Evolutionary conservation across 1,140 invertebrate species (phyloP).

Genomic region (Vanessa tameamea): DNA sequence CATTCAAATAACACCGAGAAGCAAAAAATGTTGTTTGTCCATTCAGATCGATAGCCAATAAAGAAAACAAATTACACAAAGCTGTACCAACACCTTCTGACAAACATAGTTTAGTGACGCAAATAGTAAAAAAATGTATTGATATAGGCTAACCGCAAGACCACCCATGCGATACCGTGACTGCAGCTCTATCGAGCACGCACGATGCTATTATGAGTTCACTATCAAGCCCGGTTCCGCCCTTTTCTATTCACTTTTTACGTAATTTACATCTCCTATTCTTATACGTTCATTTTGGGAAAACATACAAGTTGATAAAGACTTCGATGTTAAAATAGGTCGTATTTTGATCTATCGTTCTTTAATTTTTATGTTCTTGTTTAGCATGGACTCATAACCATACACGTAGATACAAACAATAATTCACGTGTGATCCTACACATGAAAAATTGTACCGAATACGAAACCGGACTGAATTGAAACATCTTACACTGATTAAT

Average conservation of each 20-base stretch:
- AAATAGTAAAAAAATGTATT: slow-evolving; percentile 71
- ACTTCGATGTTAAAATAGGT: slow-evolving; percentile 3
- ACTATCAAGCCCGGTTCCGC: slow-evolving; percentile 62
- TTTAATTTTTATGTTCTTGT: too few species aligned
- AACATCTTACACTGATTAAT: too few species aligned
- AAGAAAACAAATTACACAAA: slow-evolving; percentile 63
- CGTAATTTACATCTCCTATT: slow-evolving; percentile 72
- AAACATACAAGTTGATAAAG: neutral
- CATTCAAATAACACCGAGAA: slow-evolving; percentile 20
- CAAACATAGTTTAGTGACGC: slow-evolving; percentile 52
- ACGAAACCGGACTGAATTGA: too few species aligned
- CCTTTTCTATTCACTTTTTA: slow-evolving; percentile 70
- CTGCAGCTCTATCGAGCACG: slow-evolving; percentile 49
- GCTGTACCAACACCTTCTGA: slow-evolving; percentile 67
- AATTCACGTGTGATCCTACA: too few species aligned
- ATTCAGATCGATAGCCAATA: slow-evolving; percentile 63
- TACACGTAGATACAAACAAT: too few species aligned
- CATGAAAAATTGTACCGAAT: too few species aligned
- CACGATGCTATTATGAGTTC: slow-evolving; percentile 61
- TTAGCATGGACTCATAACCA: too few species aligned
- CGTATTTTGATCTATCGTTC: neutral
- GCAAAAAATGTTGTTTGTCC: slow-evolving; percentile 30
- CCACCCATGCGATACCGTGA: slow-evolving; percentile 63
- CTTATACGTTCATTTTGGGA: neutral
- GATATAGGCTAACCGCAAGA: slow-evolving; percentile 64